These are phyloP conservation scores for Parambassis ranga DNA, from an alignment of 2,797 vertebrate species.

Conservation along the genomic window DNA sequence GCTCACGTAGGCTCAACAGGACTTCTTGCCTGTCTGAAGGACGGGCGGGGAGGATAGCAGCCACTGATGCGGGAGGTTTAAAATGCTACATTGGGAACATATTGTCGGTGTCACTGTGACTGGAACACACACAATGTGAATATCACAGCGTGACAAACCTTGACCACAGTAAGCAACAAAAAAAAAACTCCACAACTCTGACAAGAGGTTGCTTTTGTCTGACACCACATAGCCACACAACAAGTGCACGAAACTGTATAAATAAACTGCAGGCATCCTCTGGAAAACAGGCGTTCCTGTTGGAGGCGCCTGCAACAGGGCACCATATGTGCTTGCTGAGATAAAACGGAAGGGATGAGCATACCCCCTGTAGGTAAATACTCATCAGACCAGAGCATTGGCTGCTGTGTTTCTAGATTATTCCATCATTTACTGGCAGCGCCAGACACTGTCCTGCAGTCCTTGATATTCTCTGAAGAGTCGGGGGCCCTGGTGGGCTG, in stretches of 20 bases:
- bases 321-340: slow-evolving; percentile 75
- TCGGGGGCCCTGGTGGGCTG: slow-evolving; percentile 50
- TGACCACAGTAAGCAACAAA: neutral
- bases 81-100: slow-evolving; percentile 24
- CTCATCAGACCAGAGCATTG: slow-evolving; percentile 75
- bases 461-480: slow-evolving; percentile 63
- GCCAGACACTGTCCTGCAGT: slow-evolving; percentile 56
- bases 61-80: slow-evolving; percentile 3
- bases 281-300: slow-evolving; percentile 63
- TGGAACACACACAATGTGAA: neutral
- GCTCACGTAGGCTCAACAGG: slow-evolving; percentile 37
- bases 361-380: slow-evolving; percentile 70
- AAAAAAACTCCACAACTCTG: neutral
- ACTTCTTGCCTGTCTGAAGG: slow-evolving; percentile 45
- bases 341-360: slow-evolving; percentile 69
- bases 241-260: slow-evolving; percentile 43
- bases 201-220: slow-evolving; percentile 5
- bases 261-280: slow-evolving; percentile 57
- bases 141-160: slow-evolving; percentile 6
- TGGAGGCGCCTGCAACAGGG: slow-evolving; percentile 56
- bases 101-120: neutral
- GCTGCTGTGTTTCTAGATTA: slow-evolving; percentile 76
- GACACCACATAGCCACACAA: slow-evolving; percentile 24
- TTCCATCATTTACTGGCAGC: slow-evolving; percentile 69
- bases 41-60: slow-evolving; percentile 27